Evolutionary conservation across 2,113 vertebrate genomes (phyloP), one percentile per base, ranked within the genome.

Genomic region (Misgurnus mizolepis): DNA sequence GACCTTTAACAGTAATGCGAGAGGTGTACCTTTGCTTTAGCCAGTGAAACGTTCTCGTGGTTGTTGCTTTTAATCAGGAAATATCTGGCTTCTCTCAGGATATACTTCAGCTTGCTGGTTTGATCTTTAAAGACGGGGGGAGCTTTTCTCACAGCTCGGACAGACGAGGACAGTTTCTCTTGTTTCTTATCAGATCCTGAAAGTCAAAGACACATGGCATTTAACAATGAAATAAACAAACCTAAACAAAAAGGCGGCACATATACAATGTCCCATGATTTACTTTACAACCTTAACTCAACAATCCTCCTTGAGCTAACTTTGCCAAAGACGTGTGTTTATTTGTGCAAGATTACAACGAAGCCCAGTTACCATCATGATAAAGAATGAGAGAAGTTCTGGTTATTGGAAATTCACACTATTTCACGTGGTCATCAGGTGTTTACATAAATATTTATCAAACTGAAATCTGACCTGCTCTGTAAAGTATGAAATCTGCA

Each of bases 61-160:
- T 99, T 99, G 93, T 99, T 99, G 94, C 97, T 99, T 90, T 99
- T 99, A 81, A 99, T 98, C 70, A 99, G 95, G 89, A 98, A 99
- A 91, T 95, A 99, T 61, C 96, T 93, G 87, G 97, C 96, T 67
- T 98, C 97, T 86, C 96, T 92, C 71, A 99, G 94, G 86, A 99
- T 92, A 82, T 98, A 98, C 40, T 97, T 96, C 84, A 99, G 93
- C 89, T 96, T 97, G 89, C 93, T 98, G 82, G 94, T 96, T 77
- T 96, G 96, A 92, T 96, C 97, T 98, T 91, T 67, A 90, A 91
- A 72, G 84, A 88, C 90, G 90, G 7, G 14, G 6, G n/a, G 14
- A 7, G 7, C 97, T 95, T 98, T 98, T 87, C 96, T 95, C 88
- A 99, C 97, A 83, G 96, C 98, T 92, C 96, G 94, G 87, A 99